These are phyloP conservation scores for Eleginops maclovinus DNA, from an alignment of 2,113 vertebrate species.

Conservation along the genomic window DNA sequence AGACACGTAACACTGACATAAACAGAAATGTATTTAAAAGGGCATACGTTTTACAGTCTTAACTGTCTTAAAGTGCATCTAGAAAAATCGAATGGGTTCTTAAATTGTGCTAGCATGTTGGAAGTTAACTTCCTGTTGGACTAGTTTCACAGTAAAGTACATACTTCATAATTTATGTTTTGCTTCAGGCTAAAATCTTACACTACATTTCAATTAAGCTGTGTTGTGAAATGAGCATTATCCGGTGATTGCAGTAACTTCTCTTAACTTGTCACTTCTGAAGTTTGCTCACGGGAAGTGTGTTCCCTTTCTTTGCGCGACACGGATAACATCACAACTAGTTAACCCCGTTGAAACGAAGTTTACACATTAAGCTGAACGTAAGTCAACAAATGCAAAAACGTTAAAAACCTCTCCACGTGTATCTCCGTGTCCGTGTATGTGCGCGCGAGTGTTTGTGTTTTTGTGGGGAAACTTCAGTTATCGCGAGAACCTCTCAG, in stretches of 20 bases:
- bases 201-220: neutral
- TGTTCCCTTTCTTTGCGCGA: neutral
- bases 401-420: neutral
- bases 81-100: neutral
- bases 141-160: neutral
- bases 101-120: fast-evolving
- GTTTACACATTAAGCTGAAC: neutral
- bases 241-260: neutral
- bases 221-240: neutral
- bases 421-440: constrained; percentile 2
- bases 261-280: fast-evolving
- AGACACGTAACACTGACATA: fast-evolving
- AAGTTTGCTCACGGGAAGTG: constrained; percentile 11
- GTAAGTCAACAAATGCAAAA: neutral
- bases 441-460: neutral
- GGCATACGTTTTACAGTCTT: neutral
- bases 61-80: neutral
- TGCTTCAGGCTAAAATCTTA: neutral
- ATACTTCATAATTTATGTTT: neutral
- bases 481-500: no score
- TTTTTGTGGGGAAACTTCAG: neutral
- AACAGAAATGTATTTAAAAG: neutral
- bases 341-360: neutral
- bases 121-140: neutral
- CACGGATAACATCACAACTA: neutral